These are phyloP conservation scores for Uropsilus gracilis DNA, from an alignment of 2,113 vertebrate genomes.

Conservation along the genomic window DNA sequence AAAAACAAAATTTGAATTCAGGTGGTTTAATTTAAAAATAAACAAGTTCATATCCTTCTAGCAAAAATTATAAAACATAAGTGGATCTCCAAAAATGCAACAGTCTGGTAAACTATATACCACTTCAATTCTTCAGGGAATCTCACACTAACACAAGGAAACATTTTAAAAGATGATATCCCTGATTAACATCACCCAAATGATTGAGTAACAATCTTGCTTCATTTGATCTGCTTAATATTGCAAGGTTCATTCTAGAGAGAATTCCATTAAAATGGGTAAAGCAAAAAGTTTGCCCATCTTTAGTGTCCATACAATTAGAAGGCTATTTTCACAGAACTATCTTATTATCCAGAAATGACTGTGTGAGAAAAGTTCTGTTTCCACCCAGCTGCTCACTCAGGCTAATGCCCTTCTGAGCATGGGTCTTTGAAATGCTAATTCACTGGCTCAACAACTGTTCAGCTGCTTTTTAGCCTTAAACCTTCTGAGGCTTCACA, in stretches of 20 bases:
- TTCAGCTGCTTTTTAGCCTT: conserved; percentile 23
- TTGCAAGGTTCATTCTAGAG: background rate
- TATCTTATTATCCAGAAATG: background rate
- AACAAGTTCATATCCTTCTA: background rate
- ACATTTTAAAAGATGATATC: background rate
- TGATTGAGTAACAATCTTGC: background rate
- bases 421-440: conserved; percentile 62
- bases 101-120: rapidly evolving
- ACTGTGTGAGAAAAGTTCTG: background rate
- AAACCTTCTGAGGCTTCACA: conserved; percentile 5
- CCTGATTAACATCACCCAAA: background rate
- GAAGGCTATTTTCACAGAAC: conserved; percentile 19
- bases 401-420: background rate
- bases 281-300: background rate
- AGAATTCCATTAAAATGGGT: background rate
- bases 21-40: background rate
- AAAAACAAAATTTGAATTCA: background rate
- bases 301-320: background rate
- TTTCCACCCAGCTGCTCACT: conserved; percentile 19
- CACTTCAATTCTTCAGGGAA: background rate
- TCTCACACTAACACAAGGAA: background rate
- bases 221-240: background rate
- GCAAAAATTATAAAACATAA: background rate
- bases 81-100: background rate
- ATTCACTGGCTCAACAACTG: conserved; percentile 47